A percentile compares a stretch with the other conserved stretches of the same genome.
phyloP scores from a whole-genome alignment of 2,888 invertebrate species.

The Deladenus siricidicola region DNA sequence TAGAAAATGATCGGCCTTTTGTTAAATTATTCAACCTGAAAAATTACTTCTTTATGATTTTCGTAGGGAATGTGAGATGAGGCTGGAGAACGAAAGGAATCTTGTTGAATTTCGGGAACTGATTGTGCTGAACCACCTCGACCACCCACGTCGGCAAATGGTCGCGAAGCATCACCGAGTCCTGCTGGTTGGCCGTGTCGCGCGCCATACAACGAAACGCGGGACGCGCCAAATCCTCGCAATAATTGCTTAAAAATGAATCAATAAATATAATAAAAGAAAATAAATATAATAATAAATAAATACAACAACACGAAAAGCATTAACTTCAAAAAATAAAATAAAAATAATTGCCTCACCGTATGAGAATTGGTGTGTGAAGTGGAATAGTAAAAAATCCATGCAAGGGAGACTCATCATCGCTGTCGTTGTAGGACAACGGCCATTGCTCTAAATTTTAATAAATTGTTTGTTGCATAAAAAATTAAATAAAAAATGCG shows the following conservation, averaged over 20 bases:
- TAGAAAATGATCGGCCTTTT: too few species aligned
- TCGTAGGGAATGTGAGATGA: slow-evolving; percentile 70
- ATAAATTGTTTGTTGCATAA: too few species aligned
- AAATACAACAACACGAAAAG: not conserved
- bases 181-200: slow-evolving; percentile 88
- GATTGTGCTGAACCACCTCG: slow-evolving; percentile 57
- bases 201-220: slow-evolving; percentile 78
- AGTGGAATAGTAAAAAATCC: slow-evolving; percentile 73
- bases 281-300: not conserved
- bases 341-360: slow-evolving; percentile 58
- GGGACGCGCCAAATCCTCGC: slow-evolving; percentile 89
- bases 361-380: slow-evolving; percentile 91
- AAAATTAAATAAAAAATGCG: not conserved
- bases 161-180: slow-evolving; percentile 57
- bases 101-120: slow-evolving; percentile 87
- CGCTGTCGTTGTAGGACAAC: slow-evolving; percentile 40
- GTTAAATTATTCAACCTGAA: not conserved
- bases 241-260: slow-evolving; percentile 54
- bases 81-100: slow-evolving; percentile 91
- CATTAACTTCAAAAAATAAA: not conserved
- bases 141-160: slow-evolving; percentile 53
- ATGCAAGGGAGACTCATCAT: slow-evolving; percentile 32
- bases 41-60: slow-evolving; percentile 52
- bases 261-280: not conserved
- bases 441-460: slow-evolving; percentile 70